Evolutionary conservation across 2,797 vertebrate genomes (phyloP), one percentile per base, ranked within the genome.

Genomic region (Poliocrania exsul): DNA sequence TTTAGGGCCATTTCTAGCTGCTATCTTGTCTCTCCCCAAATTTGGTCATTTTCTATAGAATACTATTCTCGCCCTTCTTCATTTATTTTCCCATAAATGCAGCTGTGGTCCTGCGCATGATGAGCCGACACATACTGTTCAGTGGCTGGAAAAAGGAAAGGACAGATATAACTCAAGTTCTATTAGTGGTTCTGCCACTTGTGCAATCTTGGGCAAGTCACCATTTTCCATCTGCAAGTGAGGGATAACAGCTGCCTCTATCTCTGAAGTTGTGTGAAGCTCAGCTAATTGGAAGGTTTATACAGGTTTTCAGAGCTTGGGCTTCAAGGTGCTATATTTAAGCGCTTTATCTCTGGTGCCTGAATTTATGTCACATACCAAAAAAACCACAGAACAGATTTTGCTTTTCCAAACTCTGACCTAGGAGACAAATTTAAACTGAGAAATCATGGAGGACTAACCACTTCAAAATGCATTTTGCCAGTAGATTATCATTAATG

Each of bases 221-320:
- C 80, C 60, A 40, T 67, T 93, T 90, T 65, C 87, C 89, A 94
- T 80, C 79, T 75, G 81, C 75, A 66, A 85, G 81, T 20, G 3
- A 82, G 49, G 91, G 72, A 60, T 91, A 95, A 88, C 89, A 81
- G 90, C 92, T 91, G 88, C 66, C 86, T 60, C 20, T 56, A 81
- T 37, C 81, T 57, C 91, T 71, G 73, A 54, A 88, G 70, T 77
- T 81, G 88, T 90, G 78, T 56, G 91, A 84, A 82, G 81, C 86
- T 93, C 23, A 85, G 77, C 88, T 96, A 96, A 97, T 94, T 90
- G 93, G 89, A 75, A 94, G 77, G 81, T 66, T 93, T 91, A 84
- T 60, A 81, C 72, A 93, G 82, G 81, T 86, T 93, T 94, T 84
- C 86, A 79, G 94, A 93, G 89, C 60, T 77, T 42, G 40, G 57